phyloP scores from a whole-genome alignment of 2,797 vertebrate genomes.

The Pangasius djambal region DNA sequence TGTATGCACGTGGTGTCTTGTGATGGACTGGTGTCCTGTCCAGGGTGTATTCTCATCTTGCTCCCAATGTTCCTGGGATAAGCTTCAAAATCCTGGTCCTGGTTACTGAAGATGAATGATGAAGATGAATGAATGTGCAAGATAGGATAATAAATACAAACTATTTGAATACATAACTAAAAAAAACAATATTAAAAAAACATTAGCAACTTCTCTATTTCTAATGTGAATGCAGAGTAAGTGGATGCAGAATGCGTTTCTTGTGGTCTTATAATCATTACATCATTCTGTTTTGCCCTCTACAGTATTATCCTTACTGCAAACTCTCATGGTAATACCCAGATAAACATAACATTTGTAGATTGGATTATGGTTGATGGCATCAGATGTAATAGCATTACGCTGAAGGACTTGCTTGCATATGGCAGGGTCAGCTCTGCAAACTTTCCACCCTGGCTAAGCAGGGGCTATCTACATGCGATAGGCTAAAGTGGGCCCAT shows the following conservation, averaged over 20 bases:
- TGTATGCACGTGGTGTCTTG: too few relatives aligned
- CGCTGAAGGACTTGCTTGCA: conserved; percentile 29
- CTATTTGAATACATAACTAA: neutral
- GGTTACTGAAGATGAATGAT: neutral
- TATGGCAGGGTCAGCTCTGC: conserved; percentile 25
- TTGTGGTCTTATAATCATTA: neutral
- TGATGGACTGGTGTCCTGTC: neutral
- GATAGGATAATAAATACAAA: neutral
- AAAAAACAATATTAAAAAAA: neutral
- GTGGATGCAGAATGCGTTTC: neutral
- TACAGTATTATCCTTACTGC: conserved; percentile 23
- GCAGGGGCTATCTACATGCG: conserved; percentile 24
- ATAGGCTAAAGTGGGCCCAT: conserved; percentile 30
- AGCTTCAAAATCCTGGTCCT: neutral
- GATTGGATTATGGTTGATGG: conserved; percentile 14
- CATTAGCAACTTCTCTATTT: neutral
- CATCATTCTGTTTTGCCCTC: conserved; percentile 25
- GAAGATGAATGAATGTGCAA: neutral
- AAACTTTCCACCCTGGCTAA: conserved; percentile 10
- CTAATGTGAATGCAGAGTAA: neutral
- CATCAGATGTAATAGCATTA: conserved; percentile 42
- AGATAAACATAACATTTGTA: conserved; percentile 49
- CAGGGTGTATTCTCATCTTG: neutral
- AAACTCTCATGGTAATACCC: conserved; percentile 32
- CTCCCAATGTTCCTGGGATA: neutral